Percentiles rank a stretch among this genome's conserved stretches.
Evolutionary conservation across 2,797 vertebrate species (phyloP).

Genomic region (Coracias cyanogaster): DNA sequence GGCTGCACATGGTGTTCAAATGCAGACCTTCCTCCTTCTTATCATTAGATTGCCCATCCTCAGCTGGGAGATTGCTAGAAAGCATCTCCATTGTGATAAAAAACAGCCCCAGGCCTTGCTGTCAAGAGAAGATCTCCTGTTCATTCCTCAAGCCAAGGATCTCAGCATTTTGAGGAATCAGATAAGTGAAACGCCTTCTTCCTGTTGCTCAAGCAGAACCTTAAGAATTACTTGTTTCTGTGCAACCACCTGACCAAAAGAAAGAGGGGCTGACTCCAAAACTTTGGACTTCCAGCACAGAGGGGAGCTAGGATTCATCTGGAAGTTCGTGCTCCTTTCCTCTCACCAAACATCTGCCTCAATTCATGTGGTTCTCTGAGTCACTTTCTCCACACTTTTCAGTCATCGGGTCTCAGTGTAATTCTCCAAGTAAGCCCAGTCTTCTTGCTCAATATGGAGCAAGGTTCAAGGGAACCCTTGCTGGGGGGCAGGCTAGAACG

Average conservation of each 20-base stretch:
- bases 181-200: background rate
- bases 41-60: background rate
- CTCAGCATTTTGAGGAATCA: background rate
- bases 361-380: background rate
- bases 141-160: background rate
- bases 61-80: background rate
- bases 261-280: background rate
- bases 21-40: background rate
- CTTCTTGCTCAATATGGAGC: background rate
- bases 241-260: background rate
- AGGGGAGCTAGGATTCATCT: background rate
- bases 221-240: background rate
- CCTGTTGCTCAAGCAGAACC: background rate
- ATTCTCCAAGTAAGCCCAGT: background rate
- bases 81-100: background rate
- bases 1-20: background rate
- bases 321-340: background rate
- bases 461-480: background rate
- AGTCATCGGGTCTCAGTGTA: background rate
- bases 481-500: background rate
- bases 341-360: background rate
- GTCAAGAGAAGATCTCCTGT: background rate
- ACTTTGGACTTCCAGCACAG: background rate
- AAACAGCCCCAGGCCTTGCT: background rate
- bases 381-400: constrained; percentile 37